Evolutionary conservation across 2,888 invertebrate species (phyloP).

Genomic region (Ectobius pallidus): DNA sequence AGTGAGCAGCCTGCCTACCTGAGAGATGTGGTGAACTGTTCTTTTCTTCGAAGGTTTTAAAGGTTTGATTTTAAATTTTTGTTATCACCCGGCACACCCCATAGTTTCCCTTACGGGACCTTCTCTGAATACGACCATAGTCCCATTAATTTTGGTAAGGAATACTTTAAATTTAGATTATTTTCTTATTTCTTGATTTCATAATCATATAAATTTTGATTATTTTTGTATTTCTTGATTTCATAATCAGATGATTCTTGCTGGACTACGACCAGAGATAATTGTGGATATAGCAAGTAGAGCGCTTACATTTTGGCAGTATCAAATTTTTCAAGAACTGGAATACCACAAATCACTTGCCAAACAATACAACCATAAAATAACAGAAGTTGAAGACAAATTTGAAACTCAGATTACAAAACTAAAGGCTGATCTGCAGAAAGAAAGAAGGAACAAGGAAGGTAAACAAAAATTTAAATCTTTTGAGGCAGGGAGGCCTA

Average conservation of each 20-base stretch:
- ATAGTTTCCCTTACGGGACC: no score
- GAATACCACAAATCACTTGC: conserved; percentile 42
- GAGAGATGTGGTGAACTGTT: no score
- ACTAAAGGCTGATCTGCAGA: conserved; percentile 43
- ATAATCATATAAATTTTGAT: no score
- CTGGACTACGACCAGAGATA: conserved; percentile 55
- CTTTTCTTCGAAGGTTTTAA: no score
- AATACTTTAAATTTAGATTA: no score
- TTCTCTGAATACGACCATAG: no score
- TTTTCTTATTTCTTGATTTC: no score
- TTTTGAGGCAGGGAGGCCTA: no score
- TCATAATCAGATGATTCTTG: conserved; percentile 52
- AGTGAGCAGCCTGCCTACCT: no score
- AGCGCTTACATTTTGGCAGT: conserved; percentile 56
- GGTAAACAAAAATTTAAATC: conserved; percentile 34
- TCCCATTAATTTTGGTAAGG: no score
- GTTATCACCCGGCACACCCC: no score
- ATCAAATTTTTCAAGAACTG: conserved; percentile 51
- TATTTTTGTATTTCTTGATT: not conserved
- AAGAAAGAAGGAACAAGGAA: conserved; percentile 38
- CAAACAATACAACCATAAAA: conserved; percentile 36
- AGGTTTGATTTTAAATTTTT: no score
- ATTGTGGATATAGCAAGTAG: conserved; percentile 54
- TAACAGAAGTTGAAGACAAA: conserved; percentile 39
- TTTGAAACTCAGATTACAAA: conserved; percentile 40